Evolutionary conservation across 2,888 invertebrate genomes (phyloP).

Genomic region (Marasmarcha lunaedactyla): DNA sequence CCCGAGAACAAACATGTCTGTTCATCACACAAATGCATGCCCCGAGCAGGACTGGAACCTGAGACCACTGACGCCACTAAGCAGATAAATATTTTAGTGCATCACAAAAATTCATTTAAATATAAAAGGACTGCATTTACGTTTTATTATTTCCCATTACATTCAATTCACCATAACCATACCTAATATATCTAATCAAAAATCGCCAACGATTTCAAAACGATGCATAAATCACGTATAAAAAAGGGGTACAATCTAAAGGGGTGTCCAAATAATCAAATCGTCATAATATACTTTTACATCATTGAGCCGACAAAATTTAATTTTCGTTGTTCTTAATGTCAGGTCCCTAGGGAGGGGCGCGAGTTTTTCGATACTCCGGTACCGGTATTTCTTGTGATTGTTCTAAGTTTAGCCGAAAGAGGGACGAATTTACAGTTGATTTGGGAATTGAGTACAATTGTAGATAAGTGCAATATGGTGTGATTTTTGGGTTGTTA

Average conservation of each 20-base stretch:
- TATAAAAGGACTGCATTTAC: too few species aligned
- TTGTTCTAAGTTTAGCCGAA: conserved; percentile 11
- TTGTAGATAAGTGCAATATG: conserved; percentile 26
- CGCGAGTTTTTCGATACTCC: conserved; percentile 20
- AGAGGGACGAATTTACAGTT: conserved; percentile 29
- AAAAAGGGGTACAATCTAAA: conserved; percentile 8
- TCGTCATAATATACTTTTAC: conserved; percentile 41
- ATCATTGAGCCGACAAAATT: conserved; percentile 40
- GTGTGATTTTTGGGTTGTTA: conserved; percentile 24
- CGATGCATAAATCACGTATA: conserved; percentile 11
- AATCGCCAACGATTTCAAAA: conserved; percentile 10
- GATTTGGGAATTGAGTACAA: conserved; percentile 29
- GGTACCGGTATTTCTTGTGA: conserved; percentile 11
- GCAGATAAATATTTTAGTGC: too few species aligned
- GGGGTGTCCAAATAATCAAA: conserved; percentile 29
- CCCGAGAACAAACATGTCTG: too few species aligned
- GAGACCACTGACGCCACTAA: too few species aligned
- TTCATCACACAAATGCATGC: too few species aligned
- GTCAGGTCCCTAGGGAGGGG: conserved; percentile 29
- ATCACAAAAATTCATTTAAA: too few species aligned
- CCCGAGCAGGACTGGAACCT: too few species aligned
- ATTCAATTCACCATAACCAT: too few species aligned
- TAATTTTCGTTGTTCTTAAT: conserved; percentile 36
- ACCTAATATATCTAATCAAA: conserved; percentile 15
- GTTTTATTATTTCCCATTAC: too few species aligned